These are phyloP conservation scores for Petaurus breviceps DNA, from an alignment of 2,113 vertebrate genomes.

Conservation along the genomic window DNA sequence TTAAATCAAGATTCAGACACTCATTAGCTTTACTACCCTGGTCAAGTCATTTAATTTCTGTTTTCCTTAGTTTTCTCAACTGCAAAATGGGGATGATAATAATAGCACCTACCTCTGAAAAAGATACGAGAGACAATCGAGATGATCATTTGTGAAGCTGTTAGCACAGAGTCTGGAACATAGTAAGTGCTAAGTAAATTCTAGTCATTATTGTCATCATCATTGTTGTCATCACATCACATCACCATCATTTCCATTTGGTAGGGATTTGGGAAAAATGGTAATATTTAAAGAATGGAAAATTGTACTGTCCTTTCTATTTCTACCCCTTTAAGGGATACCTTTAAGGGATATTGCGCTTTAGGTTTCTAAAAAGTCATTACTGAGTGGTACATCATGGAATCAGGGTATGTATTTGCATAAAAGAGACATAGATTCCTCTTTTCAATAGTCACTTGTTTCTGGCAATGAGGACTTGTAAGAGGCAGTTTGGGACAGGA, in stretches of 20 bases:
- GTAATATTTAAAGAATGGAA: neutral
- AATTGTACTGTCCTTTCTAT: neutral
- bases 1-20: neutral
- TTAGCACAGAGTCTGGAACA: neutral
- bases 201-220: too few species aligned
- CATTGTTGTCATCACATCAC: neutral
- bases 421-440: neutral
- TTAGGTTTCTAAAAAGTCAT: neutral
- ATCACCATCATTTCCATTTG: neutral
- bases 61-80: neutral
- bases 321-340: neutral
- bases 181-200: neutral
- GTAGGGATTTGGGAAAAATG: neutral
- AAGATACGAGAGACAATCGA: neutral
- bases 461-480: neutral
- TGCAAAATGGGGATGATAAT: neutral
- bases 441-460: neutral
- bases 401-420: neutral
- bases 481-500: constrained; percentile 14
- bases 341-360: neutral
- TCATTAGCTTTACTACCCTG: neutral
- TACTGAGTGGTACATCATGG: neutral
- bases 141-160: neutral
- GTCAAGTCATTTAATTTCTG: neutral
- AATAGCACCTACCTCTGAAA: neutral